Evolutionary conservation across 2,113 vertebrate genomes (phyloP), one percentile per base, ranked within the genome.

Genomic region (Neodontobutis hainanensis): DNA sequence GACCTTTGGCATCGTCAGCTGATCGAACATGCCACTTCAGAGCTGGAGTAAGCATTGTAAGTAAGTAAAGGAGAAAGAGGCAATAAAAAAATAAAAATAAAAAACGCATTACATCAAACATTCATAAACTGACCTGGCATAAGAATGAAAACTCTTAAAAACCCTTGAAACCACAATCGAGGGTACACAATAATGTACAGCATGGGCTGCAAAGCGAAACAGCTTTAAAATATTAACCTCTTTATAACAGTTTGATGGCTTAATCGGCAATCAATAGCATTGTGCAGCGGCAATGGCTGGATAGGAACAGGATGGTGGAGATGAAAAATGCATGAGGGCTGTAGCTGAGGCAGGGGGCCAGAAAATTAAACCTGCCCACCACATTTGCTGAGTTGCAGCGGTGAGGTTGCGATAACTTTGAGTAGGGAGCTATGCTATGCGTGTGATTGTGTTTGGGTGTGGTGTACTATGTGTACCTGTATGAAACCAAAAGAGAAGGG

Each of bases 321-420:
- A 94, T 94, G 93, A 94, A 94, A 94, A 94, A 94, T 94, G 85
- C 89, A 94, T 94, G 91, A 94, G 88, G 19, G 88, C 89, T 84
- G 84, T 78, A 65, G 75, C 75, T 73, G 87, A 86, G 81, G 84
- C 81, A 61, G 87, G 90, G 78, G 89, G 91, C 85, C 52, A 88
- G 91, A 92, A 92, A 92, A 93, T 88, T 90, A 93, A 93, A 92
- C 90, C 87, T 86, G 90, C 89, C 88, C 64, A 69, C 80, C 87
- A 91, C 87, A 86, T 92, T 87, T 92, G 92, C 89, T 92, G 93
- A 91, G 84, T 92, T 89, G 88, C 53, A 85, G 87, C 81, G 85
- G 73, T 91, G 91, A 89, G 93, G 78, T 81, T 32, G 60, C 79
- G 78, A 81, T 66, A 81, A 61, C 72, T 86, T 85, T 50, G 70